phyloP scores from a whole-genome alignment of 2,888 invertebrate genomes.

The Galeruca laticollis region DNA sequence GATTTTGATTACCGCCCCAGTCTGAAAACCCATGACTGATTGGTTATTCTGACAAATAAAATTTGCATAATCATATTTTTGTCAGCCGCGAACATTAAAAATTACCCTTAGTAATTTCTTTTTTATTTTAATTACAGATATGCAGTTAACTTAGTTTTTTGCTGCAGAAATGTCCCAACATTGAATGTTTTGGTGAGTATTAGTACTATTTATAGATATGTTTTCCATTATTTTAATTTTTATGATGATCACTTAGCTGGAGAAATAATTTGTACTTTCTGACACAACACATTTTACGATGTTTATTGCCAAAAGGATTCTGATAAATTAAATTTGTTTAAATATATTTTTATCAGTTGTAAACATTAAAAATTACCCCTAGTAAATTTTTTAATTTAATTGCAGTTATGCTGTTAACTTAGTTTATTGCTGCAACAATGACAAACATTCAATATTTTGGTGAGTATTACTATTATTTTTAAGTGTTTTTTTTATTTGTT shows the following conservation, averaged over 20 bases:
- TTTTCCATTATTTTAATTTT: not conserved
- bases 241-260: conserved; percentile 18
- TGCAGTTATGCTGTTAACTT: not conserved
- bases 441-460: not conserved
- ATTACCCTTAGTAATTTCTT: no score
- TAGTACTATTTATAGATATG: not conserved
- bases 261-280: conserved; percentile 35
- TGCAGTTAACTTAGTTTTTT: not conserved
- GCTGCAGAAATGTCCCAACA: not conserved
- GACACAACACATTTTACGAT: conserved; percentile 47
- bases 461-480: not conserved
- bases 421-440: not conserved
- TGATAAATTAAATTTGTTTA: not conserved
- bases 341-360: not conserved
- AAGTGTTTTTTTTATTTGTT: not conserved
- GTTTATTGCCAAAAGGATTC: conserved; percentile 56
- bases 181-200: not conserved
- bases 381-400: not conserved
- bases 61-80: no score
- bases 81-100: not conserved
- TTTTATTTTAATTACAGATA: not conserved
- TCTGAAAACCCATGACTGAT: conserved; percentile 44
- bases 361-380: not conserved
- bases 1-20: conserved; percentile 49
- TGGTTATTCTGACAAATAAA: conserved; percentile 39